Evolutionary conservation across 2,888 invertebrate genomes (phyloP), one percentile per base, ranked within the genome.

Genomic region (Andrena praecox): DNA sequence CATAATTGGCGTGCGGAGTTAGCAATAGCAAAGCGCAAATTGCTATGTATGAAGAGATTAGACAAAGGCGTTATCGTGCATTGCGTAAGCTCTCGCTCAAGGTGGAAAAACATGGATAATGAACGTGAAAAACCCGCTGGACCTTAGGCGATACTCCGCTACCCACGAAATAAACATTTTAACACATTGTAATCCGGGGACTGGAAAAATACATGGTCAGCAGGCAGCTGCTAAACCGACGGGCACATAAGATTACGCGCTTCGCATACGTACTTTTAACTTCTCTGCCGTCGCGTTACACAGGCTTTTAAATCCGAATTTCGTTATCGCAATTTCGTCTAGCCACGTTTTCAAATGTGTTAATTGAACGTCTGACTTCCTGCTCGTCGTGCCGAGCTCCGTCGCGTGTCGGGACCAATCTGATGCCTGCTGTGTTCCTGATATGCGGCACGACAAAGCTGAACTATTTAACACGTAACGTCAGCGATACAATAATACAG

Each of bases 1-100:
- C 27, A 33, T 62, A 72, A 79, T 80, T 78, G 54, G 12, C 67
- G 3, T 1, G 77, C 42, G 2, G 56, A 8, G 2, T 16, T 7
- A 10, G 20, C 48, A 31, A n/a, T 1, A 24, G 31, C 8, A 7
- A 20, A 50, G 31, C 35, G 24, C 48, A 12, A n/a, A 68, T 62
- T 29, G 27, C 2, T 31, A 12, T 10, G 56, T 6, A 16, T 5
- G 24, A 20, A n/a, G 24, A 66, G 72, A 59, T 72, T 72, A 59
- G 29, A 42, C 16, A 8, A 8, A 4, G 16, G 3, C 50, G 35
- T 52, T 62, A 24, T 33, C 62, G 20, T 7, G 52, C 12, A 1
- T 76, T 79, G 50, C 64, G 27, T 70, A 76, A 76, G 63, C 10
- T 3, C 27, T 8, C n/a, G 33, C 7, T 12, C 4, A 16, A 5